Conservation (phyloP, 2,797 vertebrate genomes). For the Mormyrops boulengeri region DNA sequence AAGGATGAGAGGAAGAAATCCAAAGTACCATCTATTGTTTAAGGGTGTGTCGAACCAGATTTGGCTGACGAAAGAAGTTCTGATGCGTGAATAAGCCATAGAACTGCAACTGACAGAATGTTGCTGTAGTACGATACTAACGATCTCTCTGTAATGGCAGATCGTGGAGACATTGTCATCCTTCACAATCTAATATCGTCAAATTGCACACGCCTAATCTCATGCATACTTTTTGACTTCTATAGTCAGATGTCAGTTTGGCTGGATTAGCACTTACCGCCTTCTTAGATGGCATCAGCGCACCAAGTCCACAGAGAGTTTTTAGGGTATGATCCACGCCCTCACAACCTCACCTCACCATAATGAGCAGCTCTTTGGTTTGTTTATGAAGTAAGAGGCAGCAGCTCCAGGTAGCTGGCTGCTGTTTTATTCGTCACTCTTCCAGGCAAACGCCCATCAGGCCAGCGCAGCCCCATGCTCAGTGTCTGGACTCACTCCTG, state of each 20-base stretch:
- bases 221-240: background rate
- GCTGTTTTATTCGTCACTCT: background rate
- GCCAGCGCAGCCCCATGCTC: background rate
- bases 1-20: background rate
- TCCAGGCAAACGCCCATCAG: constrained; percentile 15
- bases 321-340: background rate
- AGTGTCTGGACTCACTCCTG: constrained; percentile 18
- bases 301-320: background rate
- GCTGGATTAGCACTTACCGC: background rate
- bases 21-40: background rate
- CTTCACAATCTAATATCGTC: background rate
- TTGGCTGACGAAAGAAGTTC: background rate
- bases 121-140: background rate
- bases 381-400: background rate
- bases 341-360: background rate
- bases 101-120: background rate
- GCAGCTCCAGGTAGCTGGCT: background rate
- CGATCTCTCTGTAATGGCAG: background rate
- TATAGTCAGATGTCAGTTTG: background rate
- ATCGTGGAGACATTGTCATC: background rate
- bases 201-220: background rate
- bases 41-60: background rate
- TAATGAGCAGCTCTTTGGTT: background rate
- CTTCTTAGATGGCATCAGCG: background rate
- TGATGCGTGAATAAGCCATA: background rate